Conservation (phyloP, 2,888 invertebrate species). For the Acronicta psi region DNA sequence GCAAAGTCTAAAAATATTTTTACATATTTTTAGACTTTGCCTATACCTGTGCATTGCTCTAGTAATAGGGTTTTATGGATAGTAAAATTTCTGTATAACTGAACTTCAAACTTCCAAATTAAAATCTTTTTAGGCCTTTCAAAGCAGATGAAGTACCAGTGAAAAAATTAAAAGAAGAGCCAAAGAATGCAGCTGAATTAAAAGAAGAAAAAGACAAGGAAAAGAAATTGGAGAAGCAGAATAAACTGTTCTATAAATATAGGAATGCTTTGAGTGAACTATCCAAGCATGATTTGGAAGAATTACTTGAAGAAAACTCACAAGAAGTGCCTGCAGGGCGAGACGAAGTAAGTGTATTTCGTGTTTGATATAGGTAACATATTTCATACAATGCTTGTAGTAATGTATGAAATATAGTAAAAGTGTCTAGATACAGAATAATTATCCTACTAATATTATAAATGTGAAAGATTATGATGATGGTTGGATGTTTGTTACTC, state of each 20-base stretch:
- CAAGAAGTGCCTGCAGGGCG: constrained; percentile 92
- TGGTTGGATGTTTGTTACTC: too few relatives aligned
- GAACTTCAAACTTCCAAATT: not conserved
- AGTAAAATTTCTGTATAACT: not conserved
- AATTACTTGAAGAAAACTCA: constrained; percentile 92
- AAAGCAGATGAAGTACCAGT: constrained; percentile 88
- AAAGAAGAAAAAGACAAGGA: constrained; percentile 87
- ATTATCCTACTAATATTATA: too few relatives aligned
- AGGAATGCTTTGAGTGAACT: constrained; percentile 80
- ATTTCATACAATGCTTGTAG: too few relatives aligned
- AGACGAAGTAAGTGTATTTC: constrained; percentile 90
- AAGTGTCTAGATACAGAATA: too few relatives aligned
- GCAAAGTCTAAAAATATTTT: too few relatives aligned
- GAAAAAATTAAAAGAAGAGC: constrained; percentile 92
- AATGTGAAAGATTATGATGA: too few relatives aligned
- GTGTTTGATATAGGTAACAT: too few relatives aligned
- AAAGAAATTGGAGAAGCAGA: constrained; percentile 92
- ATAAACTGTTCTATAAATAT: constrained; percentile 86
- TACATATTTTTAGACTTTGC: too few relatives aligned
- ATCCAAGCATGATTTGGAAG: constrained; percentile 89
- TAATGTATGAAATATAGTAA: too few relatives aligned
- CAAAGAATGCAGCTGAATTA: constrained; percentile 85
- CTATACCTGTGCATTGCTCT: too few relatives aligned
- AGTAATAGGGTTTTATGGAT: too few relatives aligned
- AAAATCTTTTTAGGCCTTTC: constrained; percentile 64